These are phyloP conservation scores for Enteromius thamalakanensis DNA, from an alignment of 2,797 vertebrate genomes.

Conservation along the genomic window DNA sequence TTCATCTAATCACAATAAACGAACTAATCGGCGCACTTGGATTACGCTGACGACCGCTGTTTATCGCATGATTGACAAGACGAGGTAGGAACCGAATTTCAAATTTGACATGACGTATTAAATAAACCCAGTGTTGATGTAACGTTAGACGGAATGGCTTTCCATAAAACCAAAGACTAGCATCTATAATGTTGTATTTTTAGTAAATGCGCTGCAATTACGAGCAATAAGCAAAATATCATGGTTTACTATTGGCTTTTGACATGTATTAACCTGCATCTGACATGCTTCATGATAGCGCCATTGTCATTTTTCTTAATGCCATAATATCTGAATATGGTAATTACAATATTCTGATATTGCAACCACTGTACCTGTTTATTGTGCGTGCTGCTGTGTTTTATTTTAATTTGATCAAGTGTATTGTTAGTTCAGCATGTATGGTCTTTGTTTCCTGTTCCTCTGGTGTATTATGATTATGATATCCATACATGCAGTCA, in stretches of 20 bases:
- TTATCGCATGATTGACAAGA: constrained; percentile 19
- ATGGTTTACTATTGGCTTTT: neutral
- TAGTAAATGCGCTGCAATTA: neutral
- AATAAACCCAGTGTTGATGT: neutral
- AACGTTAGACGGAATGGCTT: neutral
- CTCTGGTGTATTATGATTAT: neutral
- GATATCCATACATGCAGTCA: neutral
- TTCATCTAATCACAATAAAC: constrained; percentile 1
- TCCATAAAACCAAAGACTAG: too few relatives aligned
- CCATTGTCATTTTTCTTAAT: neutral
- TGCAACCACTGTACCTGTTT: neutral
- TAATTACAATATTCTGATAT: neutral
- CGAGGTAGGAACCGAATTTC: constrained; percentile 48
- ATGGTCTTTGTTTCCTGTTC: neutral
- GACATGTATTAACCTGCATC: neutral
- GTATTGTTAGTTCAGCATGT: too few relatives aligned
- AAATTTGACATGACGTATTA: neutral
- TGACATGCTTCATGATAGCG: neutral
- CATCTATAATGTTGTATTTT: too few relatives aligned
- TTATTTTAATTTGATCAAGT: too few relatives aligned
- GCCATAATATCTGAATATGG: neutral
- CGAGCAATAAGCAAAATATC: too few relatives aligned
- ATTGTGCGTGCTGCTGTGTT: neutral
- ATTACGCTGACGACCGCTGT: neutral
- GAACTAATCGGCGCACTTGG: neutral